Conservation (phyloP, 2,888 invertebrate genomes). For the Stegophylla sp. region DNA sequence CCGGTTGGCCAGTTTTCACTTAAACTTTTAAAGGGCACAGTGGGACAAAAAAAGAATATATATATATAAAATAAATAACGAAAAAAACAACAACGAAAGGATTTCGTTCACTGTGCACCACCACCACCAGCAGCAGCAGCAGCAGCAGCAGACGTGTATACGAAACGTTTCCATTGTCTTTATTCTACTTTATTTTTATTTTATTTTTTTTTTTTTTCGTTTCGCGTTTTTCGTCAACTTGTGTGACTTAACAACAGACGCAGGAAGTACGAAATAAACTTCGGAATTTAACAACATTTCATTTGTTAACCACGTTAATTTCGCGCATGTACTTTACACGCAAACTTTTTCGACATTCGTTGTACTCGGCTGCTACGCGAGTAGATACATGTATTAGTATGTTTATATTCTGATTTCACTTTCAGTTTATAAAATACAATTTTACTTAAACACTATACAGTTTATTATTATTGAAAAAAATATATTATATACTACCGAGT, state of each 20-base stretch:
- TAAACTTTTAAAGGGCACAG: too few relatives aligned
- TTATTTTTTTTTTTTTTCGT: too few relatives aligned
- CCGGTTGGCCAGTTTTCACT: constrained; percentile 33
- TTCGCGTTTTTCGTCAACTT: too few relatives aligned
- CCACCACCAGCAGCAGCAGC: too few relatives aligned
- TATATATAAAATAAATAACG: too few relatives aligned
- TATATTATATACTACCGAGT: too few relatives aligned
- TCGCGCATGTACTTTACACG: background rate
- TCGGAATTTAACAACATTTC: background rate
- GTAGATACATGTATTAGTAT: too few relatives aligned
- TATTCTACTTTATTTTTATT: background rate
- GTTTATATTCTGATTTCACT: background rate
- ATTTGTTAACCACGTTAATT: constrained; percentile 15
- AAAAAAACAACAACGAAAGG: background rate
- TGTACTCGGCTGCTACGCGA: background rate
- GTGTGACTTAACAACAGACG: background rate
- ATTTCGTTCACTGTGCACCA: background rate
- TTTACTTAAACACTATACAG: too few relatives aligned
- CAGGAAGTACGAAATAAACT: background rate
- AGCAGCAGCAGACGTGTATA: background rate
- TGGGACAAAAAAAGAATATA: too few relatives aligned
- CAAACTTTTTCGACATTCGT: background rate
- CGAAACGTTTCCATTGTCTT: background rate
- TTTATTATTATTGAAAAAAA: too few relatives aligned
- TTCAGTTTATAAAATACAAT: background rate